A percentile compares a stretch with the other conserved stretches of the same genome.
Conservation (phyloP, 2,888 invertebrate species). For the Ypsolopha sequella region DNA sequence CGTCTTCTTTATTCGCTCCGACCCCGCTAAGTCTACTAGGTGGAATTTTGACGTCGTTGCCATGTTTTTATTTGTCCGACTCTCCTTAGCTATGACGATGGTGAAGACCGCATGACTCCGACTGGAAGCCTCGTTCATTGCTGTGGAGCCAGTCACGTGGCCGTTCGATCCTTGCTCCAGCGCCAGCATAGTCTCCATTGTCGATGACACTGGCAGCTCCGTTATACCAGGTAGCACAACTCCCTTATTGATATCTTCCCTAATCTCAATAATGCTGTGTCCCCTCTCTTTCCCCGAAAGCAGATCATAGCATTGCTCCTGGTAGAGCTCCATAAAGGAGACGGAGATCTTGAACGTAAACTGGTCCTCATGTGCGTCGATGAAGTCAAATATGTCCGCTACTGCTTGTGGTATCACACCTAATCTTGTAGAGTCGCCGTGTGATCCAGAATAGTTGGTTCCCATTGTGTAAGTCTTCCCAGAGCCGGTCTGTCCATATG, state of each 20-base stretch:
- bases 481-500: constrained; percentile 96
- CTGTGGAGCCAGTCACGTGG: constrained; percentile 88
- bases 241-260: constrained; percentile 78
- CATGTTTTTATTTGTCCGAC: constrained; percentile 71
- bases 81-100: constrained; percentile 75
- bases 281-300: constrained; percentile 76
- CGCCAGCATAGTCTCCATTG: constrained; percentile 76
- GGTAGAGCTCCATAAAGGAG: constrained; percentile 91
- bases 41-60: constrained; percentile 89
- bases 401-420: constrained; percentile 93
- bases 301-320: constrained; percentile 90
- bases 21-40: constrained; percentile 92
- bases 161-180: constrained; percentile 79
- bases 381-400: constrained; percentile 80
- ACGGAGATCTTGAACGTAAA: constrained; percentile 78
- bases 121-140: constrained; percentile 92
- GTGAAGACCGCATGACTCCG: constrained; percentile 94
- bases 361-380: constrained; percentile 68
- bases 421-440: constrained; percentile 65
- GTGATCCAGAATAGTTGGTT: constrained; percentile 76
- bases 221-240: constrained; percentile 76
- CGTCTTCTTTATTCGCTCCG: constrained; percentile 91
- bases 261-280: constrained; percentile 81
- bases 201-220: constrained; percentile 72
- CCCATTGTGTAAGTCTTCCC: constrained; percentile 97